phyloP scores from a whole-genome alignment of 2,797 vertebrate species.

The Numenius phaeopus region DNA sequence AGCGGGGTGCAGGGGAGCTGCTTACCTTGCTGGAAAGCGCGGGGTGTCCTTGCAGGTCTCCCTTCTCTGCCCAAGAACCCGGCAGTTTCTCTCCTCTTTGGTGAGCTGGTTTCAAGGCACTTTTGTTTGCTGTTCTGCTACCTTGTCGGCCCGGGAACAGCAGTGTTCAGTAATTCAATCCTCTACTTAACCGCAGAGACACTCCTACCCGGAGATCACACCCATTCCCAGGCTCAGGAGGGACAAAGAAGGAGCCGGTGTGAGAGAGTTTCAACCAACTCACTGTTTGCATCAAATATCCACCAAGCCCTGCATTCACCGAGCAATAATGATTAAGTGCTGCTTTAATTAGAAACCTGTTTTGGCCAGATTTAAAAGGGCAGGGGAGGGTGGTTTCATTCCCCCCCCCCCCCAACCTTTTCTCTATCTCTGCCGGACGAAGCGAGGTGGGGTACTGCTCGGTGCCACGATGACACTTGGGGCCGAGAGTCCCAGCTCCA shows the following conservation, averaged over 20 bases:
- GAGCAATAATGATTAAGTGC: neutral
- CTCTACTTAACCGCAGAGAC: conserved; percentile 58
- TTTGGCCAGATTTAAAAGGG: conserved; percentile 15
- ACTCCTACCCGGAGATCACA: conserved; percentile 69
- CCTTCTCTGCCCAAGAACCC: neutral
- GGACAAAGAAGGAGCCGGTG: conserved; percentile 15
- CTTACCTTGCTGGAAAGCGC: conserved; percentile 22
- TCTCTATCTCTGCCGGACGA: neutral
- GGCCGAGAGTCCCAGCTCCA: neutral
- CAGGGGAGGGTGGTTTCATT: neutral
- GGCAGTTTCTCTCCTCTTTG: neutral
- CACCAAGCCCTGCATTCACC: neutral
- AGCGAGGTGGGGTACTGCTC: neutral
- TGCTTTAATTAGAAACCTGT: conserved; percentile 8
- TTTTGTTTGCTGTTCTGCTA: conserved; percentile 47
- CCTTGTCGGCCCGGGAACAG: conserved; percentile 63
- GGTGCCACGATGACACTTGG: rapidly evolving
- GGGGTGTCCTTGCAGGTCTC: neutral
- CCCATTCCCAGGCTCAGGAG: conserved; percentile 60
- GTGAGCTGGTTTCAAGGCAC: neutral
- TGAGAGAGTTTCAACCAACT: conserved; percentile 23
- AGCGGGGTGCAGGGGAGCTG: neutral
- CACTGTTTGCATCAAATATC: neutral
- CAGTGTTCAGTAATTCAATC: conserved; percentile 66
- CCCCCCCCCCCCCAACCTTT: rapidly evolving